Evolutionary conservation across 2,113 vertebrate species (phyloP).

Genomic region (Melanerpes aurifrons): DNA sequence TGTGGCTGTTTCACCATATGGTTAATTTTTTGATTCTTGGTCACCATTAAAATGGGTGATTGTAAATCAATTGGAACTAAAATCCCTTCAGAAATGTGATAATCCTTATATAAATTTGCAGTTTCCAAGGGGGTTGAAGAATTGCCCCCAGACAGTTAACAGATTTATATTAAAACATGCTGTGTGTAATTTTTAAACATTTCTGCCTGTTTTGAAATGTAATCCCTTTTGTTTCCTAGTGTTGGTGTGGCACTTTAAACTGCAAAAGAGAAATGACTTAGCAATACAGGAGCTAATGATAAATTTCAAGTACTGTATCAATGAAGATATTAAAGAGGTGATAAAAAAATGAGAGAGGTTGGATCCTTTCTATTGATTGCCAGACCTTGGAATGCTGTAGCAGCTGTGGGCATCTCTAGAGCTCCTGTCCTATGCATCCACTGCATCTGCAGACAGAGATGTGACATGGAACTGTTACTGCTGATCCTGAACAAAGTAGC

Average conservation of each 20-base stretch:
- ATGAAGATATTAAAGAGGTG: constrained; percentile 13
- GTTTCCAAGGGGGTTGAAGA: not conserved
- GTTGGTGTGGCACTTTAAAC: not conserved
- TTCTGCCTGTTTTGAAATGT: not conserved
- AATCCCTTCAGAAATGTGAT: not conserved
- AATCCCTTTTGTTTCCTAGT: not conserved
- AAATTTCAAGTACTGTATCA: constrained; percentile 15
- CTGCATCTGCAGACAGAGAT: not conserved
- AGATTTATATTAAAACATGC: not conserved
- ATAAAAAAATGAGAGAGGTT: constrained; percentile 2
- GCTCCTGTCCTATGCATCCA: not conserved
- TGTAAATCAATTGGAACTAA: not conserved
- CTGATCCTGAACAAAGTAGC: constrained; percentile 53
- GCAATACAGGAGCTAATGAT: not conserved
- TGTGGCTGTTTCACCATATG: rapidly evolving
- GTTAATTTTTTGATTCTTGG: not conserved
- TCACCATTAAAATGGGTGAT: not conserved
- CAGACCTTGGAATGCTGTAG: not conserved
- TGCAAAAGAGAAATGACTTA: not conserved
- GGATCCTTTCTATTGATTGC: not conserved
- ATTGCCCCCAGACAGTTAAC: not conserved
- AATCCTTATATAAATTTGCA: not conserved
- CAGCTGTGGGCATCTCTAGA: constrained; percentile 6
- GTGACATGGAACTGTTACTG: constrained; percentile 15
- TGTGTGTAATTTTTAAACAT: not conserved